phyloP scores from a whole-genome alignment of 2,113 vertebrate species.

The Petrocephalus microphthalmus region DNA sequence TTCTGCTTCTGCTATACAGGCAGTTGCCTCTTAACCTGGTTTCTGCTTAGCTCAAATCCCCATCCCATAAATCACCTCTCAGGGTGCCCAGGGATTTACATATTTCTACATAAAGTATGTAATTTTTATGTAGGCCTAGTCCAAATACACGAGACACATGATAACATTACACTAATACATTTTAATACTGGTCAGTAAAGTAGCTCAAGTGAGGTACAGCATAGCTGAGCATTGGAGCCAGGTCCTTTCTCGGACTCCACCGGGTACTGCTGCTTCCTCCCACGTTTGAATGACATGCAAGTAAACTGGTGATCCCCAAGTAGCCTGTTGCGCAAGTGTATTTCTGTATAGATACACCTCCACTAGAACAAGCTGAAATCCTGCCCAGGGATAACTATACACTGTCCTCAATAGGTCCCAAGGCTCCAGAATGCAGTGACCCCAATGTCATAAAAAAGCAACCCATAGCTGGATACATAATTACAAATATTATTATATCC shows the following conservation, averaged over 20 bases:
- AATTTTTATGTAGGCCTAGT: not conserved
- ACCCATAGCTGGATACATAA: not conserved
- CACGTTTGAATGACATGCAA: not conserved
- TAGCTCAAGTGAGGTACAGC: not conserved
- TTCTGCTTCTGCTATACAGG: not conserved
- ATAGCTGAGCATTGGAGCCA: not conserved
- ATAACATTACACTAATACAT: not conserved
- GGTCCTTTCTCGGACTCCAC: not conserved
- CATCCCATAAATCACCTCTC: not conserved
- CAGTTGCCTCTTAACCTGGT: not conserved
- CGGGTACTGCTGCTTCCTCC: not conserved
- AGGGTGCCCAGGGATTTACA: conserved; percentile 2
- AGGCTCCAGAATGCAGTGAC: not conserved
- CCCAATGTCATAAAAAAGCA: not conserved
- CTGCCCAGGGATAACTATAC: not conserved
- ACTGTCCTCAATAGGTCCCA: not conserved
- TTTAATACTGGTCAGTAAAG: not conserved
- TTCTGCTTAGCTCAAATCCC: not conserved
- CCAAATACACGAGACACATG: not conserved
- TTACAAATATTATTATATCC: not conserved
- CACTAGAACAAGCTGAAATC: not conserved
- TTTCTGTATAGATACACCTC: not conserved
- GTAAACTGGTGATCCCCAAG: not conserved
- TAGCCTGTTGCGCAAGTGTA: not conserved
- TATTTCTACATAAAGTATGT: not conserved